A percentile compares a stretch with the other conserved stretches of the same genome.
Conservation (phyloP, 2,113 vertebrate species). For the Colistium nudipinnis region DNA sequence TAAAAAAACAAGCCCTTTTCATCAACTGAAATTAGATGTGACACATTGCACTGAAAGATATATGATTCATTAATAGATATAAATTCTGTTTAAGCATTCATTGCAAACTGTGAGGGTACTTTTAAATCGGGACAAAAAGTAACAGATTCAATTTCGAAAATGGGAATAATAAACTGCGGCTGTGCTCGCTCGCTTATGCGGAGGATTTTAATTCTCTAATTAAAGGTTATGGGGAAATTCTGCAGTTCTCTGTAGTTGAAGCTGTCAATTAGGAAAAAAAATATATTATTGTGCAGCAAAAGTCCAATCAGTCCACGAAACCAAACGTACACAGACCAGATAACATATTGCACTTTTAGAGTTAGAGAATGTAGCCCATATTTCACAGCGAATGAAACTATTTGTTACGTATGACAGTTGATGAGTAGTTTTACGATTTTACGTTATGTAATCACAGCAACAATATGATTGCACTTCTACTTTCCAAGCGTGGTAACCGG, state of each 20-base stretch:
- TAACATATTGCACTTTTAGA: constrained; percentile 19
- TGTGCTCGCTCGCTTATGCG: neutral
- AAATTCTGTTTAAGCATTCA: too few species aligned
- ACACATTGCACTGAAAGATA: too few species aligned
- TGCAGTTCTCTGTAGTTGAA: constrained; percentile 10
- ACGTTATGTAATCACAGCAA: constrained; percentile 43
- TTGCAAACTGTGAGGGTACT: too few species aligned
- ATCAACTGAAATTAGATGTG: neutral
- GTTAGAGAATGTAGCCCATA: constrained; percentile 1
- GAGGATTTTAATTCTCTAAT: constrained; percentile 1
- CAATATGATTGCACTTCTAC: constrained; percentile 19
- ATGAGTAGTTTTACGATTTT: constrained; percentile 33
- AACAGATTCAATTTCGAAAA: neutral
- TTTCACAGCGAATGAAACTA: constrained; percentile 25
- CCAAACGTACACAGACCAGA: constrained; percentile 18
- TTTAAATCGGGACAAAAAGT: neutral
- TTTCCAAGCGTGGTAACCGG: constrained; percentile 18
- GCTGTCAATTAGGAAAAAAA: constrained; percentile 51
- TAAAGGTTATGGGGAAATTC: constrained; percentile 3
- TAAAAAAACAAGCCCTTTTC: neutral
- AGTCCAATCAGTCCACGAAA: constrained; percentile 51
- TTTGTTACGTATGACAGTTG: constrained; percentile 14
- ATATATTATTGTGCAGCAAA: constrained; percentile 36
- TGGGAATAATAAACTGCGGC: neutral
- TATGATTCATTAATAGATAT: too few species aligned